phyloP scores from a whole-genome alignment of 2,888 invertebrate species.

The Augochlorella aurata region DNA sequence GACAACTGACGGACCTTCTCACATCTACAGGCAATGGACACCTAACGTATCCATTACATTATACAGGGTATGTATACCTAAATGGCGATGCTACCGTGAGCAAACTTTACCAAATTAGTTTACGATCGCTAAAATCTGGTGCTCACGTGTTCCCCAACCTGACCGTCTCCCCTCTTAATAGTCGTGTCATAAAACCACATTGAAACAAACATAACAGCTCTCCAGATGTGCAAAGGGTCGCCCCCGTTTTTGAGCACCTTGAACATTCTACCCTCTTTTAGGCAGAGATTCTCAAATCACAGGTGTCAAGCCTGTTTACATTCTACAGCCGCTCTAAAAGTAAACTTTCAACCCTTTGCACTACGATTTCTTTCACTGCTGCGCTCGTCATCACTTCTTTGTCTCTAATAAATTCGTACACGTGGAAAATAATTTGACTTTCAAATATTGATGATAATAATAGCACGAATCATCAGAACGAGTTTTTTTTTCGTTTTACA shows the following conservation, averaged over 20 bases:
- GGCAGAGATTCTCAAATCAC: neutral
- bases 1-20: no score
- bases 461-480: no score
- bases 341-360: no score
- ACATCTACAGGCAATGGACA: no score
- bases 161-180: neutral
- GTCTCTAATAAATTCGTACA: no score
- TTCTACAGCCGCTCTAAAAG: neutral
- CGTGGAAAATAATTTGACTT: no score
- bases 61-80: no score
- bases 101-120: neutral
- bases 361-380: no score
- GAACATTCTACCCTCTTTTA: neutral
- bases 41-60: neutral
- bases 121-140: neutral
- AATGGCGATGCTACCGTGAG: neutral
- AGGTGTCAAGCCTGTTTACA: neutral
- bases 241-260: neutral
- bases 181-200: neutral
- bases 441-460: no score
- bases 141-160: neutral
- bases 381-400: no score
- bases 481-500: no score
- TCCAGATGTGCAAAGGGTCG: neutral
- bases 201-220: neutral